Conservation (phyloP, 2,113 vertebrate genomes). For the Microcebus tavaratra region DNA sequence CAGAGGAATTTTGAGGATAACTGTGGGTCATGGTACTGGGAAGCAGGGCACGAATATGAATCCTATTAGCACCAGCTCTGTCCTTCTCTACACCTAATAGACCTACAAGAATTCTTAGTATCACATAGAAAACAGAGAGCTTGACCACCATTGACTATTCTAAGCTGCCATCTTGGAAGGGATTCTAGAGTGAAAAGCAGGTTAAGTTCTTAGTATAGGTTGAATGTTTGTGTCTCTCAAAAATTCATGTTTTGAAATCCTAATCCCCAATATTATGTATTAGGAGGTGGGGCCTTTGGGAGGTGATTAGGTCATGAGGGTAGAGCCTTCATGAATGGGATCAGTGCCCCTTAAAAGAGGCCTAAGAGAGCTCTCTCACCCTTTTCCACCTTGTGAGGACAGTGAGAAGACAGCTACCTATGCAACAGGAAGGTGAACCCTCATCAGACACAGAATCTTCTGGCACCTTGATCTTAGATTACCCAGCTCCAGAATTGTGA, state of each 20-base stretch:
- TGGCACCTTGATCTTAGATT: not conserved
- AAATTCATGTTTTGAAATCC: not conserved
- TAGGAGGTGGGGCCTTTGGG: not conserved
- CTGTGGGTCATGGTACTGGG: too few species aligned
- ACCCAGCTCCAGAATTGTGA: not conserved
- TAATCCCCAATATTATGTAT: not conserved
- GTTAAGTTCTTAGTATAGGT: not conserved
- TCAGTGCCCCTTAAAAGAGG: not conserved
- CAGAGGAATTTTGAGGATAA: not conserved
- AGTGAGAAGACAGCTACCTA: not conserved
- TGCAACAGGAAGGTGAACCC: not conserved
- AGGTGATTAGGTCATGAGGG: not conserved
- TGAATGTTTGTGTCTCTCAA: not conserved
- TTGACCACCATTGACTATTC: not conserved
- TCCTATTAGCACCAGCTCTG: not conserved
- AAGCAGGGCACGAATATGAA: not conserved
- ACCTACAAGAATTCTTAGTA: not conserved
- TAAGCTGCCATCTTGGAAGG: not conserved
- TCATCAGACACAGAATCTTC: not conserved
- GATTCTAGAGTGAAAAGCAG: not conserved
- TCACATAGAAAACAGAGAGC: not conserved
- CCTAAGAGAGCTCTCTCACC: not conserved
- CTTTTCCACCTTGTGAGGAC: not conserved
- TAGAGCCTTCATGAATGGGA: not conserved
- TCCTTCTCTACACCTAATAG: not conserved